phyloP scores from a whole-genome alignment of 2,113 vertebrate genomes.

The Microcebus ravelobensis region DNA sequence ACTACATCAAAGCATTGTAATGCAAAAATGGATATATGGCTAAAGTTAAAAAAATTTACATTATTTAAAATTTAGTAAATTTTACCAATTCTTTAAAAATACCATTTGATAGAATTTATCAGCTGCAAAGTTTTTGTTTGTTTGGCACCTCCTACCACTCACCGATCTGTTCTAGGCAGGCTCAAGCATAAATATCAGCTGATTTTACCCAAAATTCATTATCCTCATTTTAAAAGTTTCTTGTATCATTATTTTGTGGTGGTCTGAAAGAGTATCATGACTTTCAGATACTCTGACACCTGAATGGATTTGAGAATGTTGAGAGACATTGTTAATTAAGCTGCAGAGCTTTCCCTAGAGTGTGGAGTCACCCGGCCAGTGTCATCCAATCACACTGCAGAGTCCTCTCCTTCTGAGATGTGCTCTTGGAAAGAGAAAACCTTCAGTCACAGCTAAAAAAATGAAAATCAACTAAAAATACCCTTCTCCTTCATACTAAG shows the following conservation, averaged over 20 bases:
- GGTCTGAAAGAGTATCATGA: background rate
- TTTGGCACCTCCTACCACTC: background rate
- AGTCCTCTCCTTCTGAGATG: background rate
- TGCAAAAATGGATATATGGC: background rate
- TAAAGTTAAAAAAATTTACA: background rate
- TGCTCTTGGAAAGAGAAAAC: background rate
- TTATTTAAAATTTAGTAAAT: conserved; percentile 33
- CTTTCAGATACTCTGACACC: background rate
- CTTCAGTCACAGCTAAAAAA: background rate
- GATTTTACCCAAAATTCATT: background rate
- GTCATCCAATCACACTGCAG: background rate
- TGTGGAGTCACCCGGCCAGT: background rate
- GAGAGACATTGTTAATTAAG: background rate
- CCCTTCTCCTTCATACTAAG: background rate
- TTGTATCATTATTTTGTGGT: background rate
- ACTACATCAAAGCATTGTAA: background rate
- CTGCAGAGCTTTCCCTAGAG: background rate
- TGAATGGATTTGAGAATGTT: background rate
- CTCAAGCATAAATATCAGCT: conserved; percentile 12
- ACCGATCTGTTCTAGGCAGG: background rate
- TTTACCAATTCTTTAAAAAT: conserved; percentile 13
- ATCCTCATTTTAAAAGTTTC: background rate
- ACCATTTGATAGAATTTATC: conserved; percentile 14
- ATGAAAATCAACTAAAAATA: background rate
- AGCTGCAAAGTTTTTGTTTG: conserved; percentile 32